phyloP scores from a whole-genome alignment of 2,888 invertebrate genomes.

The Eilema sororculum region DNA sequence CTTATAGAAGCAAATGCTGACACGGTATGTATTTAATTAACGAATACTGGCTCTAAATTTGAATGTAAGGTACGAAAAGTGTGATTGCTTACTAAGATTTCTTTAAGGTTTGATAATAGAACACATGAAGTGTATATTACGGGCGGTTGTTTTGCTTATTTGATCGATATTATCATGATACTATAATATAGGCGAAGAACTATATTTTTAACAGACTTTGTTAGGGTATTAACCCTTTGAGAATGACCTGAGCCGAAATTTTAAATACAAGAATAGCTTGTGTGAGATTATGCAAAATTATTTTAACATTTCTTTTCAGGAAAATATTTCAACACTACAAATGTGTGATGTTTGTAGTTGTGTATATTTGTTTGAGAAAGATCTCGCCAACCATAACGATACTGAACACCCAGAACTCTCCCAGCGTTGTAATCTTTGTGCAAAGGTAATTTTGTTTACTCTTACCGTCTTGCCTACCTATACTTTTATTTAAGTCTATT shows the following conservation, averaged over 20 bases:
- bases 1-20: constrained; percentile 62
- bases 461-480: not conserved
- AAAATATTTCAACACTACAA: constrained; percentile 57
- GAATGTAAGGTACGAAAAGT: not conserved
- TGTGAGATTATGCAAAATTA: too few relatives aligned
- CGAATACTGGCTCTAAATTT: not conserved
- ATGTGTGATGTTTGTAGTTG: constrained; percentile 73
- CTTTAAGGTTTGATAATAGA: too few relatives aligned
- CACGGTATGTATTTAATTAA: constrained; percentile 50
- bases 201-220: too few relatives aligned
- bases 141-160: too few relatives aligned
- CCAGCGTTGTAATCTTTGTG: constrained; percentile 83
- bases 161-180: not conserved
- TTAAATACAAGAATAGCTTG: too few relatives aligned
- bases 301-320: constrained; percentile 46
- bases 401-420: constrained; percentile 81
- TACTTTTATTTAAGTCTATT: not conserved
- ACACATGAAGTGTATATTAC: too few relatives aligned
- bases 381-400: constrained; percentile 73
- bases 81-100: too few relatives aligned
- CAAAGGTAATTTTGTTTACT: constrained; percentile 67
- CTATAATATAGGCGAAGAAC: not conserved
- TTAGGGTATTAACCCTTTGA: too few relatives aligned
- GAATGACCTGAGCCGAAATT: too few relatives aligned
- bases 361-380: constrained; percentile 67